Evolutionary conservation across 2,113 vertebrate genomes (phyloP), one percentile per base, ranked within the genome.

Genomic region (Pagrus major): DNA sequence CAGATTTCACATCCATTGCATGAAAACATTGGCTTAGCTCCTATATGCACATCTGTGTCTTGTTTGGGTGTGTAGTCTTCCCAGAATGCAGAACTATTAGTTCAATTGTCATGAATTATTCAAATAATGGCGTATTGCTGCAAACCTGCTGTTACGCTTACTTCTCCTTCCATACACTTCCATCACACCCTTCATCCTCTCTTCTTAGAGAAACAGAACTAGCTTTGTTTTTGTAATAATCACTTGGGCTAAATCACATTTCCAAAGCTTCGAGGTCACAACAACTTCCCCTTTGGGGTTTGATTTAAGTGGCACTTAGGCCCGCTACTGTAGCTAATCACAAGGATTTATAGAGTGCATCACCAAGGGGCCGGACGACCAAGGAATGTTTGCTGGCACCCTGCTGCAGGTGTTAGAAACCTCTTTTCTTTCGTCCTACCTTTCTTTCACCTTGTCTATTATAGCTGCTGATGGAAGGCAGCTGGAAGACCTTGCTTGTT

Each of bases 271-370:
- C 51, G 15, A 84, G 89, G 86, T 88, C 88, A 88, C 58, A 68
- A 77, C 73, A n/a, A 52, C 80, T 85, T 91, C 84, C 74, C 78
- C 84, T 83, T 69, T 68, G 75, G 71, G 76, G 65, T 80, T 88
- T 29, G 71, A 29, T 91, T 88, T 85, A 91, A 91, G 81, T 86
- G 85, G 64, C 79, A 82, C 80, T 90, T 87, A 80, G 71, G 54
- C 41, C 31, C 0, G 80, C 86, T 88, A 91, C 91, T 86, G 91
- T 92, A 93, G 84, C 89, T 83, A 94, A 91, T 91, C 83, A 88
- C 46, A 60, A 63, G 83, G 80, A 90, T 94, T 94, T 93, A 93
- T 93, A 44, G 87, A 82, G 91, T 93, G 92, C 71, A 90, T 91
- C 82, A 59, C 27, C 9, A 47, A 63, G 65, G 46, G 83, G 85